These are phyloP conservation scores for Acromyrmex heyeri DNA, from an alignment of 1,140 invertebrate genomes.

Conservation along the genomic window DNA sequence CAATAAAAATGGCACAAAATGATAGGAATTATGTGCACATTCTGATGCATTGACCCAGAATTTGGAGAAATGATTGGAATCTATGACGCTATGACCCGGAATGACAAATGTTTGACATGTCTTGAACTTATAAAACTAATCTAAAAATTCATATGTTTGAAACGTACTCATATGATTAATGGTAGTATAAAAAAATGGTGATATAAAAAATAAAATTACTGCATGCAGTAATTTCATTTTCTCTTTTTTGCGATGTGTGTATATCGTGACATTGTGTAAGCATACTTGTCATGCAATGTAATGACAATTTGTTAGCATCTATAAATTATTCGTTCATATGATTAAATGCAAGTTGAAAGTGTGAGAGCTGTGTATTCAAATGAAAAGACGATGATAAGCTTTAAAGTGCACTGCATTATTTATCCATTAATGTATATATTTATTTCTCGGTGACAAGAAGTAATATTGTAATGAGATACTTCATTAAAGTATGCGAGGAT, in stretches of 20 bases:
- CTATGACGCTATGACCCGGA: slow-evolving; percentile 19
- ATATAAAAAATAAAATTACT: not conserved
- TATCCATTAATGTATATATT: slow-evolving; percentile 17
- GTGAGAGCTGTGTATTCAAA: not conserved
- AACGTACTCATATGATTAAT: not conserved
- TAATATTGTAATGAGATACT: slow-evolving; percentile 35
- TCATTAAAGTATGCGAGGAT: not conserved
- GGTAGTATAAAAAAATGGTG: not conserved
- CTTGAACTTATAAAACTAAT: not conserved
- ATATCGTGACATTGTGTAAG: not conserved
- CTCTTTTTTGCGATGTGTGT: not conserved
- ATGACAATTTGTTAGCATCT: not conserved
- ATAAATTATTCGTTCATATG: slow-evolving; percentile 27
- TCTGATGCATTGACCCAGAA: slow-evolving; percentile 26
- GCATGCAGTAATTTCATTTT: not conserved
- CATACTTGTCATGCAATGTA: not conserved
- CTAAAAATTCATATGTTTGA: not conserved
- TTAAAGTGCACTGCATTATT: slow-evolving; percentile 20
- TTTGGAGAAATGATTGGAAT: slow-evolving; percentile 30
- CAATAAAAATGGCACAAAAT: slow-evolving; percentile 10
- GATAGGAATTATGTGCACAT: slow-evolving; percentile 18
- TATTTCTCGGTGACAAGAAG: not conserved
- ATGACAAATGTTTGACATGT: slow-evolving; percentile 24
- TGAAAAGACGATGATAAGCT: slow-evolving; percentile 24
- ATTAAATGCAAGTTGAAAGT: slow-evolving; percentile 4